phyloP scores from a whole-genome alignment of 1,140 invertebrate genomes.

The Monochamus saltuarius region DNA sequence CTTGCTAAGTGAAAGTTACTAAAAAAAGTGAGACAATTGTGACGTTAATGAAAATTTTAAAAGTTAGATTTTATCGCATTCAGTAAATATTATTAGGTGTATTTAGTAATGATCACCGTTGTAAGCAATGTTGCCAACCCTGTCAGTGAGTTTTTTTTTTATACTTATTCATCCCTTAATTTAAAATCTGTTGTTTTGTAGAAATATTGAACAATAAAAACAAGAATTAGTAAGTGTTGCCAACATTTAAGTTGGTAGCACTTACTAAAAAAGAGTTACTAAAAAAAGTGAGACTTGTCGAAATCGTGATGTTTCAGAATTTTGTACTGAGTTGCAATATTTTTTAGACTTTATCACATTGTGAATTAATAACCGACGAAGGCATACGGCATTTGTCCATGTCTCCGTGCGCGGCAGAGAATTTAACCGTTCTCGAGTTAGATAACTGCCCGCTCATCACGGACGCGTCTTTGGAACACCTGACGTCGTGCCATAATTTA shows the following conservation, averaged over 20 bases:
- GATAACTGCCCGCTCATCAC: constrained; percentile 99
- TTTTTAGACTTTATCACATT: constrained; percentile 92
- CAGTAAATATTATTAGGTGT: constrained; percentile 22
- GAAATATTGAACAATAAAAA: too few relatives aligned
- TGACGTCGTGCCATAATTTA: constrained; percentile 91
- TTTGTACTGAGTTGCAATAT: background rate
- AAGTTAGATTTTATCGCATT: constrained; percentile 91
- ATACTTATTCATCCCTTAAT: too few relatives aligned
- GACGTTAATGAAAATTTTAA: background rate
- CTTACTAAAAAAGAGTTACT: constrained; percentile 1
- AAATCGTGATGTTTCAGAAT: background rate
- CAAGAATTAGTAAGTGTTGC: too few relatives aligned
- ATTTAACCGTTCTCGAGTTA: constrained; percentile 90
- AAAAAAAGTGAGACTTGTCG: too few relatives aligned
- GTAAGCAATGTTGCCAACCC: too few relatives aligned
- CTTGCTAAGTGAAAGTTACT: background rate
- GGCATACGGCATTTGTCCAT: constrained; percentile 92
- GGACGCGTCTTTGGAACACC: constrained; percentile 95
- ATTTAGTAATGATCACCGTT: too few relatives aligned
- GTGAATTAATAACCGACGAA: constrained; percentile 97
- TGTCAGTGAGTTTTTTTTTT: too few relatives aligned
- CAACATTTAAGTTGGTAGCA: too few relatives aligned
- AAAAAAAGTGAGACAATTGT: too few relatives aligned
- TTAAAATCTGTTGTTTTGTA: too few relatives aligned
- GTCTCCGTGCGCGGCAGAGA: constrained; percentile 88